These are phyloP conservation scores for Pteropus rufus DNA, from an alignment of 2,797 vertebrate genomes.

Conservation along the genomic window DNA sequence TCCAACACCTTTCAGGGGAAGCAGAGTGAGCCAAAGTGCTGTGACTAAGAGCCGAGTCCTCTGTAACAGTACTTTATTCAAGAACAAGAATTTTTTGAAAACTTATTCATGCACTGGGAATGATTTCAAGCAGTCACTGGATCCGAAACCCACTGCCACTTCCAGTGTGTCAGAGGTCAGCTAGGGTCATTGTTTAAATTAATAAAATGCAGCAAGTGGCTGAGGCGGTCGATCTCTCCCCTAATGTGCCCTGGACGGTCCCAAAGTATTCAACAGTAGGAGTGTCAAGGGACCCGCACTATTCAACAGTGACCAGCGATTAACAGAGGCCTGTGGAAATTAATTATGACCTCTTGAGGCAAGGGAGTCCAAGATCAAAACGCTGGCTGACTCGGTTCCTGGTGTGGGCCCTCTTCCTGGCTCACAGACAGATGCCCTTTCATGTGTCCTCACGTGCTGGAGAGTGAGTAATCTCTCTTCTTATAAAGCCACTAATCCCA, in stretches of 20 bases:
- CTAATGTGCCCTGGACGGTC: neutral
- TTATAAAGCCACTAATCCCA: neutral
- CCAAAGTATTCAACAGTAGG: neutral
- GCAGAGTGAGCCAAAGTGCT: neutral
- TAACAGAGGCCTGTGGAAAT: neutral
- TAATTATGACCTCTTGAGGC: neutral
- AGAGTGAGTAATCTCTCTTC: neutral
- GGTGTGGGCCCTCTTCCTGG: no score
- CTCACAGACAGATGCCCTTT: neutral
- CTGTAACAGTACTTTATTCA: neutral
- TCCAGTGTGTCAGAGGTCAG: neutral
- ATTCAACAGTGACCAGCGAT: neutral
- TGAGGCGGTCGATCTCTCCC: neutral
- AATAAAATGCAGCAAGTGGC: neutral
- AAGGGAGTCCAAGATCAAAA: neutral
- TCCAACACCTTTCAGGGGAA: neutral
- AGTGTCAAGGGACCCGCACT: neutral
- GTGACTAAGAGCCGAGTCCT: neutral
- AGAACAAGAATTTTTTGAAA: neutral
- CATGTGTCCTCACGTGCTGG: neutral
- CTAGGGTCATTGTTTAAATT: neutral
- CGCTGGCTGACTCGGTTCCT: neutral
- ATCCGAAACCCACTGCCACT: neutral
- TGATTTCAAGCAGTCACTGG: neutral
- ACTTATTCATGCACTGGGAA: neutral